These are phyloP conservation scores for Coreius guichenoti DNA, from an alignment of 2,797 vertebrate genomes.

Conservation along the genomic window DNA sequence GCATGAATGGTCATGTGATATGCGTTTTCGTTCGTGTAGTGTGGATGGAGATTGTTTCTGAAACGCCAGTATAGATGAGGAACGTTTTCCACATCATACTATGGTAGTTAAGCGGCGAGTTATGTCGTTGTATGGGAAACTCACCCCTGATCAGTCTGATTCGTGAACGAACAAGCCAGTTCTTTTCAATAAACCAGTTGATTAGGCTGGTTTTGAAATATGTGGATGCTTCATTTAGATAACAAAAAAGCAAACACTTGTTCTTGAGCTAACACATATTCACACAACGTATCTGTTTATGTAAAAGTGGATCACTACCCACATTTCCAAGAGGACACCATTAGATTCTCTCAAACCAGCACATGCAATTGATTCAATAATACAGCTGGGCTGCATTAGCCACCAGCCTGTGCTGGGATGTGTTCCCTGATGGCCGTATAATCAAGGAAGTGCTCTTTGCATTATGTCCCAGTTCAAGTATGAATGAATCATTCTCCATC, in stretches of 20 bases:
- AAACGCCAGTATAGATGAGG: too few relatives aligned
- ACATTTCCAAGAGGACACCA: conserved; percentile 41
- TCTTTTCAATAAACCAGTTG: neutral
- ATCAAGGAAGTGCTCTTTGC: conserved; percentile 60
- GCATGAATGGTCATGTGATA: too few relatives aligned
- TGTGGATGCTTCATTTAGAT: neutral
- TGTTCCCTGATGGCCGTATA: conserved; percentile 49
- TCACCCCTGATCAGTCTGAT: neutral
- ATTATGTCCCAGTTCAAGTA: conserved; percentile 54
- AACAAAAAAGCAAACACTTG: neutral
- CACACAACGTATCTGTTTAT: conserved; percentile 28
- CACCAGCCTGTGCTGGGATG: conserved; percentile 26
- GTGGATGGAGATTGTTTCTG: too few relatives aligned
- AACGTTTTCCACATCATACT: neutral
- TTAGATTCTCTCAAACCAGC: conserved; percentile 51
- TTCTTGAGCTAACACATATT: neutral
- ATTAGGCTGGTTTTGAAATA: neutral
- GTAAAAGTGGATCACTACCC: conserved; percentile 15
- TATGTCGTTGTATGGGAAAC: neutral
- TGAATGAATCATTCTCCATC: conserved; percentile 55
- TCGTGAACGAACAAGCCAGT: neutral
- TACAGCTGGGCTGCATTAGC: conserved; percentile 57
- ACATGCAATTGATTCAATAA: conserved; percentile 60
- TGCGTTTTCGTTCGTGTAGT: too few relatives aligned
- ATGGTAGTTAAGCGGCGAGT: neutral